Conservation (phyloP, 2,797 vertebrate species). For the Parotocinclus haroldoi region DNA sequence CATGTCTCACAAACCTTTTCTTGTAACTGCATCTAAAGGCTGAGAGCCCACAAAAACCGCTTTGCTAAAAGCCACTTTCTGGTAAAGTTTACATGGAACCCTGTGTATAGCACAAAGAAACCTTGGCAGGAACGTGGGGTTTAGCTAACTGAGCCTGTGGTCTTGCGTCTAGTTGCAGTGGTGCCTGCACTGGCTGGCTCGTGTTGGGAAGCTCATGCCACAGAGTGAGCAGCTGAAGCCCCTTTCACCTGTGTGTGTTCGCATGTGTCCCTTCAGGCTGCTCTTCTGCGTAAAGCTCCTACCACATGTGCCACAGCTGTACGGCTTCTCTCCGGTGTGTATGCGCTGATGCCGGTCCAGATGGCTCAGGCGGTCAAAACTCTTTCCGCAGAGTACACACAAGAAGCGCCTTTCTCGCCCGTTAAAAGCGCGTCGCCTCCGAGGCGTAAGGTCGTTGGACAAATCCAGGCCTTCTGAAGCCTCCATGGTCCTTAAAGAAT, state of each 20-base stretch:
- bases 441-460: neutral
- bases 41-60: too few relatives aligned
- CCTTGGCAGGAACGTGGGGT: neutral
- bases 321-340: slow-evolving; percentile 46
- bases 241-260: slow-evolving; percentile 30
- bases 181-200: slow-evolving; percentile 39
- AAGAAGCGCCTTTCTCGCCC: slow-evolving; percentile 34
- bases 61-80: neutral
- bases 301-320: slow-evolving; percentile 39
- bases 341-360: slow-evolving; percentile 46
- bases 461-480: neutral
- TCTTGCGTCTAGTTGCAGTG: slow-evolving; percentile 13
- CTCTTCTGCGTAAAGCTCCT: slow-evolving; percentile 46
- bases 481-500: slow-evolving; percentile 2
- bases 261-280: slow-evolving; percentile 45
- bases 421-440: neutral
- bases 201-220: slow-evolving; percentile 33
- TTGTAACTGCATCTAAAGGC: too few relatives aligned
- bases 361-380: slow-evolving; percentile 42
- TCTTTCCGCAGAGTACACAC: slow-evolving; percentile 44
- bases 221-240: slow-evolving; percentile 35
- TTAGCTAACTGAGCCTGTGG: too few relatives aligned
- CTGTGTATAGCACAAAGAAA: neutral
- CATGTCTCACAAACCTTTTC: too few relatives aligned
- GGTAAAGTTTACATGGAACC: neutral